Base-by-base conservation (phyloP, 2,113 vertebrate genomes). In the Zingel zingel region DNA sequence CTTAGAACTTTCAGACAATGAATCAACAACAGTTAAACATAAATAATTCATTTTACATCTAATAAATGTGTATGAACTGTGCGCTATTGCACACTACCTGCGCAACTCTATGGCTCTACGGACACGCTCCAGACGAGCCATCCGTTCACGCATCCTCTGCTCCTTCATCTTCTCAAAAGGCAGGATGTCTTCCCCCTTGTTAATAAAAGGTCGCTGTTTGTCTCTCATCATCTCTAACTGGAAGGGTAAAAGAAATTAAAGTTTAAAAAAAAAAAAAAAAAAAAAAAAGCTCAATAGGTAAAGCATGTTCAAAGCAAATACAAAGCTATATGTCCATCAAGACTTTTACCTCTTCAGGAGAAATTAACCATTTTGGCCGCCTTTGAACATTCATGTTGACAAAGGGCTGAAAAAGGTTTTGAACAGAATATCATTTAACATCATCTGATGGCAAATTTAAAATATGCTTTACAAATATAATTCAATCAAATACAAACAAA, bases 141-240 rank as follows among this genome's bases (percentile, higher is more conserved):
- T 95, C 64, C 97, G 96, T 86, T 99, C 97, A 75, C 96, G 95
- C 94, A 97, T 94, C 58, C 96, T 95, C 82, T 98, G 98, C 82
- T 98, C 97, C 94, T 99, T 99, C 95, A 99, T 98, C 93, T 98
- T 98, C 91, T 99, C 97, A 95, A 99, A 99, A 67, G 98, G 97
- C 70, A 99, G 90, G 90, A 99, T 98, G 89, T 97, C 96, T 70
- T 95, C 95, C 62, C 94, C 96, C 88, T 97, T 97, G 83, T 95
- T 96, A 77, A 84, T 81, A 83, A 97, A 96, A 87, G 95, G 90
- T 73, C 95, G 95, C 70, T 93, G 97, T 92, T 96, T 97, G 84
- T 93, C 96, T 93, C 94, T 98, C 91, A 97, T 92, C 92, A 94
- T 91, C 56, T 94, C 93, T 12, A 95, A 85, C 95, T 95, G 36